Conservation (phyloP, 2,113 vertebrate genomes). For the Bombycilla garrulus region DNA sequence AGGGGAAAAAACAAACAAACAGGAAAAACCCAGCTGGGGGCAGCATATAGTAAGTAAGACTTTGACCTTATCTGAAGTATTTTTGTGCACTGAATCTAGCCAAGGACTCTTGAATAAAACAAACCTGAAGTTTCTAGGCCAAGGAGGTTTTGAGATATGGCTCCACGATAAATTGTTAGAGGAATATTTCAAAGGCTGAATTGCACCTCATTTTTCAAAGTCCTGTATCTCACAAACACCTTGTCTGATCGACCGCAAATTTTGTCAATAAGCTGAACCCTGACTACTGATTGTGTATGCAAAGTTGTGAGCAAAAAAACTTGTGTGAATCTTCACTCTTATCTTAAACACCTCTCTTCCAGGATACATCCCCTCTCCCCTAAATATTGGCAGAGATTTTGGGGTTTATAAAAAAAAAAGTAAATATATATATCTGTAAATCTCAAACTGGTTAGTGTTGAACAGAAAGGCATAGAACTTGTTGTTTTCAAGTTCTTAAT, state of each 20-base stretch:
- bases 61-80: conserved; percentile 47
- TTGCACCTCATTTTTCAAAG: conserved; percentile 63
- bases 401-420: neutral
- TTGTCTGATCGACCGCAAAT: conserved; percentile 55
- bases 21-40: no score
- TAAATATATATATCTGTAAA: neutral
- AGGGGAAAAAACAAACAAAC: neutral
- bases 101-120: conserved; percentile 66
- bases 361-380: neutral
- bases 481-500: neutral
- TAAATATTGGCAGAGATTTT: neutral
- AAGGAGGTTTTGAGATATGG: conserved; percentile 36
- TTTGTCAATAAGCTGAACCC: conserved; percentile 45
- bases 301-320: neutral
- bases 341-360: neutral
- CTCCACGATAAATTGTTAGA: conserved; percentile 37
- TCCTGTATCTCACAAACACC: conserved; percentile 29
- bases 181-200: conserved; percentile 61
- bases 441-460: accelerated
- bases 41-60: neutral
- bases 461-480: neutral
- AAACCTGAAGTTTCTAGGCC: conserved; percentile 66
- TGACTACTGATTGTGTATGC: neutral
- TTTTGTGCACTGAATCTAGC: neutral
- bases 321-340: neutral